Evolutionary conservation across 1,140 invertebrate species (phyloP).

Genomic region (Papilio polytes): DNA sequence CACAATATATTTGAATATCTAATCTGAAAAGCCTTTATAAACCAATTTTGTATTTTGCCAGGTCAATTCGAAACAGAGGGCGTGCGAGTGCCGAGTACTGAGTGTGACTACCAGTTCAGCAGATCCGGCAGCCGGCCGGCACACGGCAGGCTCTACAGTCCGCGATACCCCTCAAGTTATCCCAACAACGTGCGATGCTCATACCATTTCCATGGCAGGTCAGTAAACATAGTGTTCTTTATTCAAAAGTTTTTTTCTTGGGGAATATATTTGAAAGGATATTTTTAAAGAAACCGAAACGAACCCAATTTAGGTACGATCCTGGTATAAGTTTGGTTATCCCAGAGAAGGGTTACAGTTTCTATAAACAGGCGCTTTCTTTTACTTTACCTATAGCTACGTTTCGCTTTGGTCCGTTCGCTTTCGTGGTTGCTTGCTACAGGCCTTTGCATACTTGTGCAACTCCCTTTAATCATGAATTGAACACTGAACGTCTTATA

Average conservation of each 20-base stretch:
- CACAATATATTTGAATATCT: too few species aligned
- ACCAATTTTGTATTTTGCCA: constrained; percentile 61
- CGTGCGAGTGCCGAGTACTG: constrained; percentile 87
- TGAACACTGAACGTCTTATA: not conserved
- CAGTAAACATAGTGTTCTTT: constrained; percentile 35
- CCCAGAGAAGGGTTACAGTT: not conserved
- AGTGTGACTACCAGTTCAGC: constrained; percentile 91
- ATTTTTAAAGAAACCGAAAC: not conserved
- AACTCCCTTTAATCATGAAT: not conserved
- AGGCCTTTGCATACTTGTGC: not conserved
- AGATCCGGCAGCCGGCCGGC: constrained; percentile 86
- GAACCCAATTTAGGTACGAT: not conserved
- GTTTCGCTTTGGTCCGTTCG: not conserved
- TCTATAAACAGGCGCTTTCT: too few species aligned
- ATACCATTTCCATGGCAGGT: constrained; percentile 92
- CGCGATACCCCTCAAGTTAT: constrained; percentile 93
- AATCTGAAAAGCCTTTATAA: too few species aligned
- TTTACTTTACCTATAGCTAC: not conserved
- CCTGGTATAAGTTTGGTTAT: not conserved
- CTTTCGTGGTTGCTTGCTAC: not conserved
- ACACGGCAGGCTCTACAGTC: constrained; percentile 92
- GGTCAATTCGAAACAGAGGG: constrained; percentile 90
- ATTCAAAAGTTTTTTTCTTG: not conserved
- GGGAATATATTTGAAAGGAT: too few species aligned
- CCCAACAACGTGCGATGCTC: constrained; percentile 91